phyloP scores from a whole-genome alignment of 2,888 invertebrate genomes.

The Epiblema foenella region DNA sequence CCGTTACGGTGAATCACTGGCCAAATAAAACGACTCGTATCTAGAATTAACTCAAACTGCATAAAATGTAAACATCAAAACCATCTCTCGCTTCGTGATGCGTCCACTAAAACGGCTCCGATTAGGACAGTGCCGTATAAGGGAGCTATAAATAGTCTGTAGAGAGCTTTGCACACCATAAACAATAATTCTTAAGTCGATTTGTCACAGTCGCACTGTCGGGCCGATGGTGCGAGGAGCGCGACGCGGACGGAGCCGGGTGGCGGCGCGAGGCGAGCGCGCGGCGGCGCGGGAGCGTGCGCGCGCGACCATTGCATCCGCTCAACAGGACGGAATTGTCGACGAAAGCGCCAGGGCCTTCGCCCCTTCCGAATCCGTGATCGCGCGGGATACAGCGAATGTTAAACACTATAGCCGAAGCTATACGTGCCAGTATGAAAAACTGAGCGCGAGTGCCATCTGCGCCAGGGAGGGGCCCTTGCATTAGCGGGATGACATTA shows the following conservation, averaged over 20 bases:
- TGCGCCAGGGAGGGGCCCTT: constrained; percentile 76
- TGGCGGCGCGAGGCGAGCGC: constrained; percentile 57
- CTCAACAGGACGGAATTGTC: constrained; percentile 74
- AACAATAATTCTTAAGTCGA: constrained; percentile 71
- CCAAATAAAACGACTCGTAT: constrained; percentile 71
- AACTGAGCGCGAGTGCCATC: constrained; percentile 80
- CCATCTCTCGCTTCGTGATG: constrained; percentile 63
- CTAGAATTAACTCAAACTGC: constrained; percentile 69
- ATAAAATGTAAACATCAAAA: constrained; percentile 73
- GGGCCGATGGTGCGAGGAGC: constrained; percentile 40
- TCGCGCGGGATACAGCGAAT: constrained; percentile 79
- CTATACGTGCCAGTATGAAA: constrained; percentile 64
- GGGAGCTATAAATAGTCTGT: constrained; percentile 66
- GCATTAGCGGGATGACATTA: constrained; percentile 84
- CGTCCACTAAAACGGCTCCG: constrained; percentile 67
- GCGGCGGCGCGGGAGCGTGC: constrained; percentile 69
- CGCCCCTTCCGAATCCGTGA: constrained; percentile 82
- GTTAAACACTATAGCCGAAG: constrained; percentile 60
- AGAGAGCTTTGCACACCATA: constrained; percentile 69
- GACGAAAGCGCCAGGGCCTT: constrained; percentile 76
- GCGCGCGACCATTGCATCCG: constrained; percentile 77
- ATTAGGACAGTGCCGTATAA: constrained; percentile 56
- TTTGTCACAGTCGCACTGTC: constrained; percentile 63
- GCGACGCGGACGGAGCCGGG: constrained; percentile 53
- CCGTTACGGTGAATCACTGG: constrained; percentile 67